Evolutionary conservation across 2,113 vertebrate species (phyloP), one percentile per base, ranked within the genome.

Genomic region (Phodopus roborovskii): DNA sequence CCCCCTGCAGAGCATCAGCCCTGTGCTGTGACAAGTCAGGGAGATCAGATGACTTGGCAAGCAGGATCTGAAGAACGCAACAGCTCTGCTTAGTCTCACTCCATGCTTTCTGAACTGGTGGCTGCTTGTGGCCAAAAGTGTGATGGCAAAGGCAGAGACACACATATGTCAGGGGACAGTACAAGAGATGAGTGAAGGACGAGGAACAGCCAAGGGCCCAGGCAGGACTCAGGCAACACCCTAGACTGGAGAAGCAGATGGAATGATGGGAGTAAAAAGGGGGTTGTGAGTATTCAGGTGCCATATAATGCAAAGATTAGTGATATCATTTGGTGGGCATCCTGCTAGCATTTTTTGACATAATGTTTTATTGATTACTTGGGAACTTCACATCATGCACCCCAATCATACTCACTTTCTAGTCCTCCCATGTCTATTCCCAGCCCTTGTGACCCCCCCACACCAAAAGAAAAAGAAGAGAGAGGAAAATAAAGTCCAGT

Each of bases 21-120:
- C 83, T 86, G n/a, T 66, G 62, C n/a, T 50, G 45, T 62, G 87
- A 56, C 56, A 96, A 93, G 78, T 77, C 87, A 19, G 92, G 26
- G 45, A 2, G 5, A 77, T 78, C 88, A 91, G 92, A 92, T 68
- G 71, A 30, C 70, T 50, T 45, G 33, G 68, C 28, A 71, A 78
- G 74, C 33, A 30, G 33, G 91, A 79, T 19, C 58, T 89, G 73
- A 45, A 64, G 45, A 88, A 24, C 2, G 60, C 15, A 60, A 64
- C 60, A 66, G 56, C 64, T 73, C 79, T 48, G 22, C 48, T 64
- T 85, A 71, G 33, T 88, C 42, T 50, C 26, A 42, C 15, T 48
- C 45, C 62, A 10, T 56, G 39, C 30, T 39, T 62, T 74, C 83
- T 62, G 24, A 86, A 73, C 62, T 33, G 9, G 20, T 79, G 74